These are phyloP conservation scores for Willowsia nigromaculata DNA, from an alignment of 2,888 invertebrate genomes.

Conservation along the genomic window DNA sequence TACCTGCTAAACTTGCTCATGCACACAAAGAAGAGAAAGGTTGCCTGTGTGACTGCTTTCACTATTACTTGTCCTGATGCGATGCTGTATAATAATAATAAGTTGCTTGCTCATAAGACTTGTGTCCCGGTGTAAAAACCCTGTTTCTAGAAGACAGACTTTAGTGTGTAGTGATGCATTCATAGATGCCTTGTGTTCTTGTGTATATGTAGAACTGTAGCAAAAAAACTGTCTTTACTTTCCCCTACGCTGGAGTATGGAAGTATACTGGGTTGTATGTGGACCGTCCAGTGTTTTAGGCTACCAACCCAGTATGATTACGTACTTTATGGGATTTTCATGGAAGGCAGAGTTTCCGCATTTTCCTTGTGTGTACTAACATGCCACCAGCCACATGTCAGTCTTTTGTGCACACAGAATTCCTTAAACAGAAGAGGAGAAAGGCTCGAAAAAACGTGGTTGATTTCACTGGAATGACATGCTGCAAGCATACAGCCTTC, in stretches of 20 bases:
- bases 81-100: conserved; percentile 1
- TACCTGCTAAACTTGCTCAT: conserved; percentile 27
- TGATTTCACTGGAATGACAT: conserved; percentile 3
- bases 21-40: not conserved
- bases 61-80: not conserved
- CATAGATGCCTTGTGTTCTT: too few relatives aligned
- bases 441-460: not conserved
- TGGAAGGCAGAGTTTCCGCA: not conserved
- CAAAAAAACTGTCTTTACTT: too few relatives aligned
- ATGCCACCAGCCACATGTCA: not conserved
- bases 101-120: conserved; percentile 1
- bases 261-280: not conserved
- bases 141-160: not conserved
- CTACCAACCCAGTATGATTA: not conserved
- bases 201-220: too few relatives aligned
- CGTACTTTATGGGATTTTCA: conserved; percentile 23
- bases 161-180: conserved; percentile 3
- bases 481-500: not conserved
- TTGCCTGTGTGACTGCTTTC: not conserved
- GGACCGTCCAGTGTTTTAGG: not conserved
- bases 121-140: not conserved
- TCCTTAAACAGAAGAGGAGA: not conserved
- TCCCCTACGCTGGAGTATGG: not conserved
- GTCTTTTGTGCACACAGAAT: not conserved
- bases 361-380: not conserved